A percentile compares a stretch with the other conserved stretches of the same genome.
These are phyloP conservation scores for Drosophila subpulchrella DNA, from an alignment of 1,140 invertebrate species.

Conservation along the genomic window DNA sequence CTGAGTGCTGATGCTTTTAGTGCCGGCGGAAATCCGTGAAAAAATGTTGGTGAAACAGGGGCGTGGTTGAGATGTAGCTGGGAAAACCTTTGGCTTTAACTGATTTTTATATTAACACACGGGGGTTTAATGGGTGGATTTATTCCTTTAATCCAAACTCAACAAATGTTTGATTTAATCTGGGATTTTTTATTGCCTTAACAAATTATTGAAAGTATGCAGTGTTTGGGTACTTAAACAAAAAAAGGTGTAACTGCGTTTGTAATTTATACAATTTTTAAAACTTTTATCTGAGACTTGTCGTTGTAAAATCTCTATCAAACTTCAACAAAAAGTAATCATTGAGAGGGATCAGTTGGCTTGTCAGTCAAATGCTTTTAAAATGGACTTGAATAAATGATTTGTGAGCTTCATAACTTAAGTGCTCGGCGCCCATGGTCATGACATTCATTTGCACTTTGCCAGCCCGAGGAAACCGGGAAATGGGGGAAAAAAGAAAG, in stretches of 20 bases:
- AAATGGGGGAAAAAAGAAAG: slow-evolving; percentile 10
- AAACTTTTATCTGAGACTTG: not conserved
- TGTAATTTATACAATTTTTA: too few species aligned
- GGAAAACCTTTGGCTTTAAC: not conserved
- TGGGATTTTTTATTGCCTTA: too few species aligned
- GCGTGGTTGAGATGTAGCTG: not conserved
- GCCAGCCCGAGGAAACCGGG: slow-evolving; percentile 10
- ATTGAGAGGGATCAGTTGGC: not conserved
- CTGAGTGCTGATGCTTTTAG: slow-evolving; percentile 49
- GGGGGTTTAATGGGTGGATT: too few species aligned
- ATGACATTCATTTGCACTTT: slow-evolving; percentile 69
- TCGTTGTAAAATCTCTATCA: not conserved
- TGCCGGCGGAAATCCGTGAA: slow-evolving; percentile 33
- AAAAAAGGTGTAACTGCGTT: too few species aligned
- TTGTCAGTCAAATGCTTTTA: slow-evolving; percentile 23
- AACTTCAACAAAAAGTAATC: not conserved
- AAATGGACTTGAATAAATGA: slow-evolving; percentile 39
- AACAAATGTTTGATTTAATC: not conserved
- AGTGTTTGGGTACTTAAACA: too few species aligned
- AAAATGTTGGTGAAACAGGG: slow-evolving; percentile 23
- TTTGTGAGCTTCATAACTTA: slow-evolving; percentile 28
- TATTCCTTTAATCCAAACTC: too few species aligned
- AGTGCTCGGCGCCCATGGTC: slow-evolving; percentile 31
- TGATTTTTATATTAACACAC: not conserved
- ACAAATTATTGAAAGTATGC: too few species aligned